phyloP scores from a whole-genome alignment of 1,140 invertebrate species.

The Neotoxoptera formosana region DNA sequence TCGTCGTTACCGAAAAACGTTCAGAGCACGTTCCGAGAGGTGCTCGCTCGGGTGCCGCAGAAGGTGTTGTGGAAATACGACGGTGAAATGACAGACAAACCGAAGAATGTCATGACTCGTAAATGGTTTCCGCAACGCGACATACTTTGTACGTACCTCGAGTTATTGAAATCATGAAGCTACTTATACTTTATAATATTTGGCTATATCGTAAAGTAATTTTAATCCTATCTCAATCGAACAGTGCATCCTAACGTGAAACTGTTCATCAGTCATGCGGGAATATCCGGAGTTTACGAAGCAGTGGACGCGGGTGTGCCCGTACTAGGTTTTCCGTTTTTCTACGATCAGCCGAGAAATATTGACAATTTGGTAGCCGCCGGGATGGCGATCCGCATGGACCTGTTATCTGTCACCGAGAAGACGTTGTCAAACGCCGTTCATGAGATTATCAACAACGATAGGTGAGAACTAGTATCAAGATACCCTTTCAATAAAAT shows the following conservation, averaged over 20 bases:
- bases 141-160: neutral
- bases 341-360: neutral
- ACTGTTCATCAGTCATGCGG: neutral
- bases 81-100: neutral
- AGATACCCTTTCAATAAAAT: neutral
- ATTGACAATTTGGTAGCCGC: neutral
- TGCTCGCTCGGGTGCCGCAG: neutral
- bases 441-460: neutral
- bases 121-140: neutral
- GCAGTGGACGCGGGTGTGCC: neutral
- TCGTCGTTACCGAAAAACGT: neutral
- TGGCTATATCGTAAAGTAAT: no score
- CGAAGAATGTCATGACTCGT: neutral
- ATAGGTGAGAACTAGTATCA: neutral
- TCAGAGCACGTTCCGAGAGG: neutral
- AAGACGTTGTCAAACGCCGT: neutral
- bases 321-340: neutral
- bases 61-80: neutral
- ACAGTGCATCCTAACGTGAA: neutral
- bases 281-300: neutral
- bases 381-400: neutral
- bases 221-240: neutral
- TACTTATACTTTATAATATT: neutral
- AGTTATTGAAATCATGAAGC: neutral
- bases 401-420: neutral